Percentiles rank a stretch among this genome's conserved stretches.
Conservation (phyloP, 2,888 invertebrate species). For the Marasmarcha lunaedactyla region DNA sequence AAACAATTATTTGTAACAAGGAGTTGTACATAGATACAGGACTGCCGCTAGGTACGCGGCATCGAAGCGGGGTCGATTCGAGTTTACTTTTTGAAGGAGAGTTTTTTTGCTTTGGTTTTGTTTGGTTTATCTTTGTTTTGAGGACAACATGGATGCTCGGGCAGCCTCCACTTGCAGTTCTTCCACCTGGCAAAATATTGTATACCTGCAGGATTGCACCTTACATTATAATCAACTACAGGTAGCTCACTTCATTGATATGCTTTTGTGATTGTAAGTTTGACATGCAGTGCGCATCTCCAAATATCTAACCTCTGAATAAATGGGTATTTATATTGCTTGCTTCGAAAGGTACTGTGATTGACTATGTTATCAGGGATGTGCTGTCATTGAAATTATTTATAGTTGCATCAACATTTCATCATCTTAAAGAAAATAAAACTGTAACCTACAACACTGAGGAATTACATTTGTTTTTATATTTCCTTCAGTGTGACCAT, state of each 20-base stretch:
- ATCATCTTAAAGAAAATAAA: neutral
- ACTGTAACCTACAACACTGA: neutral
- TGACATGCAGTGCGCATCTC: conserved; percentile 38
- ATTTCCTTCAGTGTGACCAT: too few species aligned
- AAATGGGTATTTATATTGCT: too few species aligned
- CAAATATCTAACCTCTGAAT: too few species aligned
- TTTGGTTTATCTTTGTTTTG: conserved; percentile 69
- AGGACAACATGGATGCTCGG: conserved; percentile 75
- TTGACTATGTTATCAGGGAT: too few species aligned
- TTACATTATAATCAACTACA: conserved; percentile 68
- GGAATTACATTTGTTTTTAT: too few species aligned
- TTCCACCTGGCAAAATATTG: conserved; percentile 88
- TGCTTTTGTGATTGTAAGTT: conserved; percentile 27
- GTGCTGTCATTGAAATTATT: too few species aligned
- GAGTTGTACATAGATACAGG: conserved; percentile 49
- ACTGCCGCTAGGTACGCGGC: conserved; percentile 34
- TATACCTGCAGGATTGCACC: conserved; percentile 77
- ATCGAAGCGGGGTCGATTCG: conserved; percentile 52
- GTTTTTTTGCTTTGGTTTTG: conserved; percentile 60
- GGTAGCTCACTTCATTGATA: conserved; percentile 48
- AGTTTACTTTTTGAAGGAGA: conserved; percentile 60
- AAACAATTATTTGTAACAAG: conserved; percentile 52
- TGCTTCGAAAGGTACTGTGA: too few species aligned
- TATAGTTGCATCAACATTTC: too few species aligned
- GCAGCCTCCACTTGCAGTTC: conserved; percentile 84